Base-by-base conservation (phyloP, 2,888 invertebrate species). In the Pseudoips prasinana region DNA sequence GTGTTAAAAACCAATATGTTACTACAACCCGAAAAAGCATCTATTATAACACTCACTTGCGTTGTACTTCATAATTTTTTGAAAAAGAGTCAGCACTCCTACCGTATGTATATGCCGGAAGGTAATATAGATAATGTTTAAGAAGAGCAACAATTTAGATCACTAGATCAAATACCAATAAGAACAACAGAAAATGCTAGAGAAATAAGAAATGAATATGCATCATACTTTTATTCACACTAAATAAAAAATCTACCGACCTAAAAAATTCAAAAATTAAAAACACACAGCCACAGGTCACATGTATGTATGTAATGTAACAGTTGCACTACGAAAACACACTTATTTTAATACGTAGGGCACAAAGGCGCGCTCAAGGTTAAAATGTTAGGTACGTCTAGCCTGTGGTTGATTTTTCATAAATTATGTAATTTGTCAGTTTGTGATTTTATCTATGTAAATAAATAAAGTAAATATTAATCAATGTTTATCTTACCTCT, bases 401-500 rank as follows among this genome's bases (percentile, higher is more conserved):
- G 27, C 27, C 27, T 33, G 33, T 33, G 33, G 27, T 27, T 33
- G 2, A 14, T 2, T 14, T 2, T 14, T 3, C 14, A 2, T 14
- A 14, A 29, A 8, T 22, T 29, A 32, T 17, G 32, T 25, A 10
- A 33, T 25, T 25, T 10, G 22, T 28, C 27, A 39, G 8, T 11
- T 7, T 39, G 25, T 33, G 14, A 29, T 33, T 39, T 14, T 14
- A 14, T 33, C 23, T 18, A 29, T 30, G 30, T 34, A 37, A 30
- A 30, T 30, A 18, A 39, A 30, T 38, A 30, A 41, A 33, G 30
- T 41, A 40, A 37, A 28, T 7, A 42, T 39, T 38, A 28, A 42
- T 39, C 24, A 39, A 43, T 39, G 33, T 41, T 37, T 42, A 20
- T 29, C 41, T 45, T 45, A 45, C 44, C 39, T 45, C 39, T 36